Percentiles rank a stretch among this genome's conserved stretches.
phyloP scores from a whole-genome alignment of 2,888 invertebrate species.

The Limulus polyphemus region DNA sequence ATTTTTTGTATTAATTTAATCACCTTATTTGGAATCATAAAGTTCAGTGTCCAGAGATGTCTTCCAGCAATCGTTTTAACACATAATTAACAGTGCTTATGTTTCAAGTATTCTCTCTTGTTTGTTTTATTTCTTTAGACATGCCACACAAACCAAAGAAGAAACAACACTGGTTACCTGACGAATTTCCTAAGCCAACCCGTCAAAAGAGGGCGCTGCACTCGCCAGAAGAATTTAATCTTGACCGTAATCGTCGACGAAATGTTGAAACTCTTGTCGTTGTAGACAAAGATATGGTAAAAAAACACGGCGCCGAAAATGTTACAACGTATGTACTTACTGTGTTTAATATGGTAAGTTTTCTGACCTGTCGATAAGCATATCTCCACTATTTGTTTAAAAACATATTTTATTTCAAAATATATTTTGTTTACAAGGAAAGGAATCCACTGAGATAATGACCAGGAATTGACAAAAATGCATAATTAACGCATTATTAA shows the following conservation, averaged over 20 bases:
- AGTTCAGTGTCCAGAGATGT: too few relatives aligned
- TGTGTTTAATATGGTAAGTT: slow-evolving; percentile 34
- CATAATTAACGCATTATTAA: too few relatives aligned
- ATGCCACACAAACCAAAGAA: slow-evolving; percentile 13
- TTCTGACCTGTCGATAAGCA: not conserved
- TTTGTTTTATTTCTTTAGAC: slow-evolving; percentile 3
- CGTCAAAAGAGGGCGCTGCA: not conserved
- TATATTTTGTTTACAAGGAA: too few relatives aligned
- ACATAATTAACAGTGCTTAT: too few relatives aligned
- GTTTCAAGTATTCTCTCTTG: too few relatives aligned
- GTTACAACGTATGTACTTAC: slow-evolving; percentile 34
- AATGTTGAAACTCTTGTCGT: slow-evolving; percentile 34
- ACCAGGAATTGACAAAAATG: too few relatives aligned
- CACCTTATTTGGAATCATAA: too few relatives aligned
- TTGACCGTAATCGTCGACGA: slow-evolving; percentile 10
- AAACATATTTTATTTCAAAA: too few relatives aligned
- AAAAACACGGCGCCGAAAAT: slow-evolving; percentile 33
- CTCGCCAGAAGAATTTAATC: not conserved
- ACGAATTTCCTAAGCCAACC: slow-evolving; percentile 4
- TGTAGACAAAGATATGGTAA: slow-evolving; percentile 33
- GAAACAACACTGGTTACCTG: slow-evolving; percentile 15
- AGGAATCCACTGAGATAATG: too few relatives aligned
- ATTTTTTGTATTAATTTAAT: too few relatives aligned
- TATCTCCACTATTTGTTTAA: too few relatives aligned
- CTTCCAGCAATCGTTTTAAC: too few relatives aligned